Evolutionary conservation across 2,113 vertebrate species (phyloP).

Genomic region (Albula glossodonta): DNA sequence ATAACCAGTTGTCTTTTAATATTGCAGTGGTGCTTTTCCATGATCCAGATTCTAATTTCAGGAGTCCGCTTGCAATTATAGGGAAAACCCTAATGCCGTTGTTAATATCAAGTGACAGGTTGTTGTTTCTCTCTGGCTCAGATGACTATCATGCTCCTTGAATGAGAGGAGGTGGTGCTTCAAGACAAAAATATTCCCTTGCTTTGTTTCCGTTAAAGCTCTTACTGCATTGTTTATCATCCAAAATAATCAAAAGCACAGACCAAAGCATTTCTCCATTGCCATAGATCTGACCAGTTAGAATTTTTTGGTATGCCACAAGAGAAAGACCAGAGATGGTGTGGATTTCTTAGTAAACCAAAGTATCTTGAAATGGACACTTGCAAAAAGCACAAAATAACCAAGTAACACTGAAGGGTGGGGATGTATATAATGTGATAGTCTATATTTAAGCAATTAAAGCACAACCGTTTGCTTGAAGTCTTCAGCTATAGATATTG

Average conservation of each 20-base stretch:
- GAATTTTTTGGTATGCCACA: constrained; percentile 46
- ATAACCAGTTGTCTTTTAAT: not conserved
- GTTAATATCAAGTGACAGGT: not conserved
- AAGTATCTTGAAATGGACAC: constrained; percentile 8
- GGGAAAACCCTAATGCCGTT: not conserved
- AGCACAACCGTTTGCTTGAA: constrained; percentile 56
- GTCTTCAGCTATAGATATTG: constrained; percentile 53
- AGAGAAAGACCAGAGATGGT: constrained; percentile 46
- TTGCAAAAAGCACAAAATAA: constrained; percentile 43
- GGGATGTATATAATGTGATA: constrained; percentile 28
- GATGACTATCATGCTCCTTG: not conserved
- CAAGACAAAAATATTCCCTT: not conserved
- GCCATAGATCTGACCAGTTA: constrained; percentile 41
- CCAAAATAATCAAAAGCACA: constrained; percentile 71
- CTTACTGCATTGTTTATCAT: constrained; percentile 36
- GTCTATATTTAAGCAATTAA: constrained; percentile 56
- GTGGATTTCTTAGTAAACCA: constrained; percentile 27
- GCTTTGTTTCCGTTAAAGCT: not conserved
- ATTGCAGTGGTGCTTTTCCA: not conserved
- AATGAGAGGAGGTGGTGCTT: not conserved
- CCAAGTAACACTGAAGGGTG: constrained; percentile 27
- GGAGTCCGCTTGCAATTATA: not conserved
- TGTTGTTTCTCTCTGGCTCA: not conserved
- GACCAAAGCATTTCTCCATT: constrained; percentile 74
- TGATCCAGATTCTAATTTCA: not conserved